These are phyloP conservation scores for Sebastes vulpes DNA, from an alignment of 2,797 vertebrate species.

Conservation along the genomic window DNA sequence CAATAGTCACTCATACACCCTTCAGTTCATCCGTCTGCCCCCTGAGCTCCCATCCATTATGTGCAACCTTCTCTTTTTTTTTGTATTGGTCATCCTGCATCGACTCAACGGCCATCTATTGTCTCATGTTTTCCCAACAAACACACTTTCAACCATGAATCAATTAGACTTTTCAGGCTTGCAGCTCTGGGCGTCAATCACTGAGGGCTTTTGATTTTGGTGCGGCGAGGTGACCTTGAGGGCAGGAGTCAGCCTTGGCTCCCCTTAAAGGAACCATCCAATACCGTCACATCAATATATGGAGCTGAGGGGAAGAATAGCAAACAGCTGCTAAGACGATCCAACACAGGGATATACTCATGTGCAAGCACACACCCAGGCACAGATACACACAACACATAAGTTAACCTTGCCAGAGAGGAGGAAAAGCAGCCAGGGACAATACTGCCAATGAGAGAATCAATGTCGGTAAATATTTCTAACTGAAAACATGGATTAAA, in stretches of 20 bases:
- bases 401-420: slow-evolving; percentile 27
- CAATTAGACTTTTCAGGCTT: slow-evolving; percentile 19
- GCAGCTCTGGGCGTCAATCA: slow-evolving; percentile 27
- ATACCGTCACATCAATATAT: slow-evolving; percentile 45
- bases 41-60: background rate
- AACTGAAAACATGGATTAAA: slow-evolving; percentile 20
- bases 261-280: slow-evolving; percentile 22
- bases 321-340: slow-evolving; percentile 45
- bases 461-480: slow-evolving; percentile 30
- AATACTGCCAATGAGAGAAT: slow-evolving; percentile 30
- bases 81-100: background rate
- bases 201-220: slow-evolving; percentile 37
- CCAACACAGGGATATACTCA: slow-evolving; percentile 9
- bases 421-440: slow-evolving; percentile 32
- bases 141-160: slow-evolving; percentile 3
- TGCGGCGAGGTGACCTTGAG: slow-evolving; percentile 52
- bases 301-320: slow-evolving; percentile 40
- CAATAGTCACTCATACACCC: background rate
- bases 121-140: background rate
- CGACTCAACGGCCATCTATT: background rate
- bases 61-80: background rate
- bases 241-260: slow-evolving; percentile 35
- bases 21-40: background rate
- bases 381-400: background rate
- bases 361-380: background rate